phyloP scores from a whole-genome alignment of 2,113 vertebrate species.

The Hippolais icterina region DNA sequence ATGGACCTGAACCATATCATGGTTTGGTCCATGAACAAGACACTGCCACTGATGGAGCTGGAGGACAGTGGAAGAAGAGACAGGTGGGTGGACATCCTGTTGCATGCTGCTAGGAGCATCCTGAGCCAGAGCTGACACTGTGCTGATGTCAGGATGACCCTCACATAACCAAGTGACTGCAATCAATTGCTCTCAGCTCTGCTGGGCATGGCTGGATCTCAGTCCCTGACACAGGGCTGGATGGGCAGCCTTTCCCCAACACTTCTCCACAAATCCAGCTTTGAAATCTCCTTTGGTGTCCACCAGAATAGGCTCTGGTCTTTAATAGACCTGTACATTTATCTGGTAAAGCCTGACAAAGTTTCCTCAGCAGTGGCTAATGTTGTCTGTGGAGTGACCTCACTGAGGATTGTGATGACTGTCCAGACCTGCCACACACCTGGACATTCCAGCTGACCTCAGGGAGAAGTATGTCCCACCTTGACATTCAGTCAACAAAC shows the following conservation, averaged over 20 bases:
- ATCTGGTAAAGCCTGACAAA: neutral
- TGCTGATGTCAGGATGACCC: neutral
- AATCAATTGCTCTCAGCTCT: neutral
- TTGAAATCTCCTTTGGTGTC: neutral
- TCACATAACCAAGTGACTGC: neutral
- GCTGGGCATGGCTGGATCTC: neutral
- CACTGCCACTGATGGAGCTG: rapidly evolving
- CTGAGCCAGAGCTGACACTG: neutral
- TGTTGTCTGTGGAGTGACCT: neutral
- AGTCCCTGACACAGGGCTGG: neutral
- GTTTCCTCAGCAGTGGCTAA: neutral
- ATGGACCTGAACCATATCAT: neutral
- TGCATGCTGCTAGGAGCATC: neutral
- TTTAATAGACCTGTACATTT: neutral
- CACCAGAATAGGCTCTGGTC: neutral
- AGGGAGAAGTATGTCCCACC: neutral
- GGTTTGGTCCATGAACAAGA: neutral
- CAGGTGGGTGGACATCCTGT: rapidly evolving
- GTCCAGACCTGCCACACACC: neutral
- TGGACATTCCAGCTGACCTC: neutral
- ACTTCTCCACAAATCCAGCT: neutral
- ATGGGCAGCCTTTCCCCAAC: neutral
- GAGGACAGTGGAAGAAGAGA: neutral
- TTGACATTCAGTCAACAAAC: neutral
- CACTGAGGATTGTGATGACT: neutral